Evolutionary conservation across 1,140 invertebrate genomes (phyloP).

Genomic region (Eueides isabella): DNA sequence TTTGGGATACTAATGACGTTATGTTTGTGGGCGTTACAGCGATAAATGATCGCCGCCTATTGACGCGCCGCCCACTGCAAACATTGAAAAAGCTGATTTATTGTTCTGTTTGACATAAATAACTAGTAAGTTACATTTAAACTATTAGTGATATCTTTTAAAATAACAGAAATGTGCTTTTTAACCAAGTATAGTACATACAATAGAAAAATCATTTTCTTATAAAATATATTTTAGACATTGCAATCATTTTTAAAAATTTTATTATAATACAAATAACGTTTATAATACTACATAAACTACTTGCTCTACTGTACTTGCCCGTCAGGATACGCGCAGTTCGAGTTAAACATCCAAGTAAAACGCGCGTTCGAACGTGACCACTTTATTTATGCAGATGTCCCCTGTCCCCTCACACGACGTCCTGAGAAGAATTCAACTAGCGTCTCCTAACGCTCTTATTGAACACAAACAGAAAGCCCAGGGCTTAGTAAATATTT

Average conservation of each 20-base stretch:
- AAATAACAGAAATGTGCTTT: too few relatives aligned
- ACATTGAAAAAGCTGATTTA: constrained; percentile 45
- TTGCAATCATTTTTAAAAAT: too few relatives aligned
- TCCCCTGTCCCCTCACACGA: constrained; percentile 45
- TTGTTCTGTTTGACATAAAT: constrained; percentile 33
- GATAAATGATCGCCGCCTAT: constrained; percentile 47
- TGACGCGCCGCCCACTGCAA: constrained; percentile 44
- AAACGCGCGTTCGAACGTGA: constrained; percentile 68
- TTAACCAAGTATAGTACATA: too few relatives aligned
- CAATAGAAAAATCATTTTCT: too few relatives aligned
- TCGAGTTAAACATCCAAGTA: constrained; percentile 48
- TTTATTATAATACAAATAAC: too few relatives aligned
- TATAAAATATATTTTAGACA: too few relatives aligned
- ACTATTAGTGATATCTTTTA: neutral
- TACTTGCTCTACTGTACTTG: constrained; percentile 27
- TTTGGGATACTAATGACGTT: constrained; percentile 41
- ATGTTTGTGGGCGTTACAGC: constrained; percentile 50
- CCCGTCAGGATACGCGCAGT: neutral
- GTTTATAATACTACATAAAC: neutral
- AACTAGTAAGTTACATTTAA: neutral
- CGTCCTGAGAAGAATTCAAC: constrained; percentile 65
- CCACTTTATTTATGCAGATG: constrained; percentile 77
- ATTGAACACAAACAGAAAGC: constrained; percentile 60
- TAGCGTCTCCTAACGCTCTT: constrained; percentile 55
- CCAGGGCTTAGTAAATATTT: constrained; percentile 63